phyloP scores from a whole-genome alignment of 2,113 vertebrate species.

The Rallus limicola region DNA sequence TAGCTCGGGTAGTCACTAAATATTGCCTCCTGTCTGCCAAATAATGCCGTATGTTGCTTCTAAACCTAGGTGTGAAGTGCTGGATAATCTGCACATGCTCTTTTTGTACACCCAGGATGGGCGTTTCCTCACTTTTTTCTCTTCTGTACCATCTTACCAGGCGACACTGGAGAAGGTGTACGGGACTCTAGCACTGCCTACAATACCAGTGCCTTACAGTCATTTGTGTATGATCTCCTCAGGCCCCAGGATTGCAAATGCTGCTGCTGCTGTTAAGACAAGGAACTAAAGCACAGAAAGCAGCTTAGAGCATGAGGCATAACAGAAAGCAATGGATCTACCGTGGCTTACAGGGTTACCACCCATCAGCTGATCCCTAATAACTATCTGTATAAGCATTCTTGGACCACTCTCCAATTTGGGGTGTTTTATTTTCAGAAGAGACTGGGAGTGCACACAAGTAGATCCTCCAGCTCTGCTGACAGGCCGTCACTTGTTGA shows the following conservation, averaged over 20 bases:
- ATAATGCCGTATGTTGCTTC: slow-evolving; percentile 49
- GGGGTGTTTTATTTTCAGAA: not conserved
- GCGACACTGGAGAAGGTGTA: not conserved
- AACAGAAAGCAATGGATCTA: not conserved
- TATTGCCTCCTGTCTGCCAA: slow-evolving; percentile 48
- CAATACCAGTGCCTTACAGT: not conserved
- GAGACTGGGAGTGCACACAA: not conserved
- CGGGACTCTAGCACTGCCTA: not conserved
- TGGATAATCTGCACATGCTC: not conserved
- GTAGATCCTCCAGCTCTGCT: not conserved
- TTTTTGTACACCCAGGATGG: not conserved
- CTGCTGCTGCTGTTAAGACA: not conserved
- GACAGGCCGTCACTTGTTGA: not conserved
- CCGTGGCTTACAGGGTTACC: not conserved
- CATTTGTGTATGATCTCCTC: not conserved
- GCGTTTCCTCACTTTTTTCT: not conserved
- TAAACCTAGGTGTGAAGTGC: slow-evolving; percentile 35
- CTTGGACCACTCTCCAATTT: not conserved
- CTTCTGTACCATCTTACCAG: not conserved
- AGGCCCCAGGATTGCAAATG: not conserved
- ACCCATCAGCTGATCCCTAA: not conserved
- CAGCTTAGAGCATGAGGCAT: not conserved
- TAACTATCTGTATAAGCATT: not conserved
- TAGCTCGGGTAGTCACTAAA: slow-evolving; percentile 19
- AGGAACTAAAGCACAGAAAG: not conserved